Evolutionary conservation across 2,113 vertebrate species (phyloP).

Genomic region (Nycticorax nycticorax): DNA sequence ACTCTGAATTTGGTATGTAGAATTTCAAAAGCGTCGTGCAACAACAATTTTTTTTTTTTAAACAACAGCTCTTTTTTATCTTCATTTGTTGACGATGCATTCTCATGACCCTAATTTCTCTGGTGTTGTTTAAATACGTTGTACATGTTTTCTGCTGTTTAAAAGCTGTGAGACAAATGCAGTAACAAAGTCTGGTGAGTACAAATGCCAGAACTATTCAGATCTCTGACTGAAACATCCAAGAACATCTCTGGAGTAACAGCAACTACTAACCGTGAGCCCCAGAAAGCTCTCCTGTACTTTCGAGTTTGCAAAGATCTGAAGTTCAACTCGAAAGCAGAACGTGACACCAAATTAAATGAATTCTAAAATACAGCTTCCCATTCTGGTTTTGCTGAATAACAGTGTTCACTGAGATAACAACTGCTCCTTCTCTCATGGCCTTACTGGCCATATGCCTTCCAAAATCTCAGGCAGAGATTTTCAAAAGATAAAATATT

Average conservation of each 20-base stretch:
- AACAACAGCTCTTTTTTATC: slow-evolving; percentile 54
- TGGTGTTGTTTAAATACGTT: slow-evolving; percentile 70
- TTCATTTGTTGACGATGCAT: slow-evolving; percentile 58
- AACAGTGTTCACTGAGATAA: neutral
- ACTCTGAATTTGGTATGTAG: neutral
- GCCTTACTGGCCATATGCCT: neutral
- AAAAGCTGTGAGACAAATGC: slow-evolving; percentile 75
- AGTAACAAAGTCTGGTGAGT: slow-evolving; percentile 73
- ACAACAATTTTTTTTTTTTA: neutral
- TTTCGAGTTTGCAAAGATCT: neutral
- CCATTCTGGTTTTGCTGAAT: neutral
- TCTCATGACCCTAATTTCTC: slow-evolving; percentile 64
- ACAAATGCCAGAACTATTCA: slow-evolving; percentile 61
- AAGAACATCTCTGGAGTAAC: neutral
- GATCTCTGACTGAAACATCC: slow-evolving; percentile 47
- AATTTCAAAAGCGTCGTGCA: slow-evolving; percentile 8
- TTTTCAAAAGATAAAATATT: neutral
- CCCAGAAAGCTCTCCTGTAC: neutral
- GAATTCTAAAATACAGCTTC: neutral
- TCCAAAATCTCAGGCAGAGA: neutral
- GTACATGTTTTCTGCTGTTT: slow-evolving; percentile 69
- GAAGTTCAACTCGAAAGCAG: neutral
- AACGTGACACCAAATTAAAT: neutral
- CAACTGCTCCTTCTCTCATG: neutral
- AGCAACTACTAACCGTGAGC: fast-evolving